Base-by-base conservation (phyloP, 1,140 invertebrate species). In the Bombus consobrinus region DNA sequence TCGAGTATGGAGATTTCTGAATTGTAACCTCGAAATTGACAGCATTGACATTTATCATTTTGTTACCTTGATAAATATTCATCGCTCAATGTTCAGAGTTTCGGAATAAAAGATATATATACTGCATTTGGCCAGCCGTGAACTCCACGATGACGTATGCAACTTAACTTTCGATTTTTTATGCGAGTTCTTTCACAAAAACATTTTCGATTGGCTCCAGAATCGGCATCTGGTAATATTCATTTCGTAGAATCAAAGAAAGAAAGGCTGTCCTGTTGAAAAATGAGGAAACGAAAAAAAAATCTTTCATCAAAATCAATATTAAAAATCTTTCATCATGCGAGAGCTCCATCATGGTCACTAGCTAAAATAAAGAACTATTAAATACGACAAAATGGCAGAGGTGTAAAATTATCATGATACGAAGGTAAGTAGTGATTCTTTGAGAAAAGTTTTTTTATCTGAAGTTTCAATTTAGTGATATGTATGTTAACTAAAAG, bases 181-280 rank as follows among this genome's bases (percentile, higher is more conserved):
- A 53, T 68, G 32, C 62, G 4, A 32, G n/a, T 32, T 68, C 66
- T 68, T 68, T 68, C 32, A 18, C 6, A 34, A 34, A 10, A 22
- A 68, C 18, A 32, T n/a, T 39, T 39, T 39, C 8, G 34, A 28
- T 12, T 10, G 18, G 6, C 47, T 53, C 18, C 5, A 22, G 6
- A 53, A 53, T 53, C 5, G 1, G 47, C 6, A 53, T 53, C 5
- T 53, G 18, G 25, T 6, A 53, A 74, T 32, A 28, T 32, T 32
- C 68, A 37, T 28, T 79, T 80, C 78, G 64, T 80, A 22, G 64
- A 69, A 69, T 39, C 10, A 28, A 62, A 12, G 59, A 62, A n/a
- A 62, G 59, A 2, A 22, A 22, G 47, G 6, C 1, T 53, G 6
- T 6, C 47, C 47, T 18, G 1, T 53, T 22, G 22, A 53, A 22